Conservation (phyloP, 1,140 invertebrate species). For the Aculops lycopersici region DNA sequence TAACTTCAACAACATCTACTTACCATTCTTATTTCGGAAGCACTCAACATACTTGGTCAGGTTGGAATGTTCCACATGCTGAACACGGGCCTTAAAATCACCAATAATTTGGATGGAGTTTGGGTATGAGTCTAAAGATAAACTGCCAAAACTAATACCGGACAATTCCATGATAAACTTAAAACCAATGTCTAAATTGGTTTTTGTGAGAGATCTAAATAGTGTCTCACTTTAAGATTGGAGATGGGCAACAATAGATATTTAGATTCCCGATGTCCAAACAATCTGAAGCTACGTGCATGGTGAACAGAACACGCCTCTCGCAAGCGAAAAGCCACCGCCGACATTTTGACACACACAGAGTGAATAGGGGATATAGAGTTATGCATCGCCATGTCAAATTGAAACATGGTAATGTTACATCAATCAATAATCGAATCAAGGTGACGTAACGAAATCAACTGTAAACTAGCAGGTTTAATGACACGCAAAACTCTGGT, state of each 20-base stretch:
- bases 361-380: too few species aligned
- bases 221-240: background rate
- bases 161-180: background rate
- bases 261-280: background rate
- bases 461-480: too few species aligned
- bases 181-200: background rate
- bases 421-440: too few species aligned
- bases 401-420: too few species aligned
- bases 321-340: too few species aligned
- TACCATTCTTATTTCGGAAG: slow-evolving; percentile 71
- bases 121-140: slow-evolving; percentile 69
- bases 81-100: slow-evolving; percentile 27
- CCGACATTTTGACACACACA: too few species aligned
- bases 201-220: background rate
- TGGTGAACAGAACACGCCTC: too few species aligned
- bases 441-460: too few species aligned
- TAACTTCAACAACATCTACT: slow-evolving; percentile 11
- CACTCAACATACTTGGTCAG: slow-evolving; percentile 65
- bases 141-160: slow-evolving; percentile 62
- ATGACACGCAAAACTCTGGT: too few species aligned
- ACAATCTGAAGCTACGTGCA: background rate
- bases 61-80: slow-evolving; percentile 33
- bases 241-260: background rate
- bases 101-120: slow-evolving; percentile 80
- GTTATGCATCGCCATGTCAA: too few species aligned